phyloP scores from a whole-genome alignment of 1,140 invertebrate genomes.

The Zaprionus capensis region DNA sequence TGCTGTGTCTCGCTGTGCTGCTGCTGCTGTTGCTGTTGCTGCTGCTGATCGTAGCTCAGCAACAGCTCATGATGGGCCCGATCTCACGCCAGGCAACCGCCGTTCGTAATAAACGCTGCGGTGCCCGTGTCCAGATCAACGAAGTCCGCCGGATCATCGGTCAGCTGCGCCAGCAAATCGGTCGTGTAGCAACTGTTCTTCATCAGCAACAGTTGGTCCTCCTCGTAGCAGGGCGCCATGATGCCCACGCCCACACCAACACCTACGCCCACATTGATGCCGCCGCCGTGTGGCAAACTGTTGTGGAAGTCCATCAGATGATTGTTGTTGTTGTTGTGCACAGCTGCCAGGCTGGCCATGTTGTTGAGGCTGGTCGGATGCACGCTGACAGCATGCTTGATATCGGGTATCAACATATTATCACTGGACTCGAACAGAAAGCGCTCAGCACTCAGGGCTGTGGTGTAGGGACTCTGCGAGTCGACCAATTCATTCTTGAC shows the following conservation, averaged over 20 bases:
- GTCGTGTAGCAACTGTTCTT: conserved; percentile 68
- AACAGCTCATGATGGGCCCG: conserved; percentile 65
- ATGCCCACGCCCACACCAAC: conserved; percentile 44
- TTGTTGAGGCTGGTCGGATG: conserved; percentile 58
- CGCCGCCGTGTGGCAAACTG: conserved; percentile 46
- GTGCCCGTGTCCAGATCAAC: conserved; percentile 78
- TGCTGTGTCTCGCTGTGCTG: conserved; percentile 30
- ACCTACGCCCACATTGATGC: conserved; percentile 38
- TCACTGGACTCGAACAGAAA: conserved; percentile 78
- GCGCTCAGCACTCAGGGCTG: conserved; percentile 75
- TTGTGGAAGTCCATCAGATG: conserved; percentile 72
- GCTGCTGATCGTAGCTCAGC: conserved; percentile 49
- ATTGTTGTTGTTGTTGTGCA: conserved; percentile 51
- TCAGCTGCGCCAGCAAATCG: conserved; percentile 72
- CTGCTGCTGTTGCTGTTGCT: conserved; percentile 38
- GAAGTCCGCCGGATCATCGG: conserved; percentile 70
- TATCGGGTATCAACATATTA: conserved; percentile 67
- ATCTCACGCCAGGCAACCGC: conserved; percentile 82
- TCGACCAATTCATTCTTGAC: conserved; percentile 82
- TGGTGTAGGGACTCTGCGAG: conserved; percentile 81
- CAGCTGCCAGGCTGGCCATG: conserved; percentile 45
- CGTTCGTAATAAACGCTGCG: conserved; percentile 75
- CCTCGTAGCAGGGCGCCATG: conserved; percentile 63
- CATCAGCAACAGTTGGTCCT: conserved; percentile 73
- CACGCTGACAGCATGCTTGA: conserved; percentile 79